These are phyloP conservation scores for Synergus umbraculus DNA, from an alignment of 2,888 invertebrate species.

Conservation along the genomic window DNA sequence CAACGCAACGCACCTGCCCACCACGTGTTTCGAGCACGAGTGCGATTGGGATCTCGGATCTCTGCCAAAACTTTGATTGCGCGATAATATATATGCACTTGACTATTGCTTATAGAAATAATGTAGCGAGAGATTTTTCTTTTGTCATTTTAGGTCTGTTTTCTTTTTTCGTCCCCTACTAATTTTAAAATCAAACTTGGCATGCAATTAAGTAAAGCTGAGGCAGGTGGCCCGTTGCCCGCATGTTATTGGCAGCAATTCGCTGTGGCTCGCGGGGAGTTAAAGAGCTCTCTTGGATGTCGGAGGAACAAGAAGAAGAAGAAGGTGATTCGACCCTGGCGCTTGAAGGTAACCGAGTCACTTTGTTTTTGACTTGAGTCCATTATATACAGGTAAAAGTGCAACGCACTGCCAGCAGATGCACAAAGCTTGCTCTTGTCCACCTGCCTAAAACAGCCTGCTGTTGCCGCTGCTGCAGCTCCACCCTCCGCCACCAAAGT, in stretches of 20 bases:
- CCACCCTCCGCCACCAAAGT: conserved; percentile 12
- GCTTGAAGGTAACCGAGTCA: conserved; percentile 32
- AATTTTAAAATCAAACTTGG: conserved; percentile 53
- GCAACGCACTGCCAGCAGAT: conserved; percentile 65
- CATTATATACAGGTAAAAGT: conserved; percentile 42
- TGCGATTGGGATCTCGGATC: not conserved
- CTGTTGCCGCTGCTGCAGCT: conserved; percentile 52
- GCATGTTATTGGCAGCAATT: conserved; percentile 40
- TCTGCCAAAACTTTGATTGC: not conserved
- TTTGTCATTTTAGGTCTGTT: conserved; percentile 9
- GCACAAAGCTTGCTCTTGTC: conserved; percentile 64
- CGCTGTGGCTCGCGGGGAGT: not conserved
- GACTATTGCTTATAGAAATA: not conserved
- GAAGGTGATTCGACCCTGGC: conserved; percentile 7
- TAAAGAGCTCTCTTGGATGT: conserved; percentile 25
- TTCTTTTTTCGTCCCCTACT: conserved; percentile 30
- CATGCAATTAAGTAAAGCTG: conserved; percentile 54
- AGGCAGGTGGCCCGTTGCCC: conserved; percentile 54
- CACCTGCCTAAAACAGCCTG: conserved; percentile 62
- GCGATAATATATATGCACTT: not conserved
- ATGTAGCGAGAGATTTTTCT: conserved; percentile 2
- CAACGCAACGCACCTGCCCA: not conserved
- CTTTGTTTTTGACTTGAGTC: conserved; percentile 31
- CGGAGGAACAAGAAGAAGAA: conserved; percentile 18
- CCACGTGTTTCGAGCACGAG: conserved; percentile 7